A percentile compares a stretch with the other conserved stretches of the same genome.
phyloP scores from a whole-genome alignment of 1,140 invertebrate genomes.

The Drosophila insularis region DNA sequence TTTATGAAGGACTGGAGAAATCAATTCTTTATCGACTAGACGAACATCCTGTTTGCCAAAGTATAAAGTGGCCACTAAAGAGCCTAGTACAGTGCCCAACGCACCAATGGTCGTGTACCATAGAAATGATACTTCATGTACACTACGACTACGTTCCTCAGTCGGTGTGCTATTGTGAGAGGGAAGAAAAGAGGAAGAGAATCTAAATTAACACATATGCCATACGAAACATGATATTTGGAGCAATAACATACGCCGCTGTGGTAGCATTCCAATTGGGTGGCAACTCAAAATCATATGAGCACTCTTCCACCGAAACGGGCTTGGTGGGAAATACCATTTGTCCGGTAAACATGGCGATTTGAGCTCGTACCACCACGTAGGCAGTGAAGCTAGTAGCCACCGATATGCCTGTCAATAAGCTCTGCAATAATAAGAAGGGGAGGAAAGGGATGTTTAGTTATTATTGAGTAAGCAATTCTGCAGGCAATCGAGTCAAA shows the following conservation, averaged over 20 bases:
- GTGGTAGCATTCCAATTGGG: slow-evolving; percentile 47
- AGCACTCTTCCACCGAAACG: slow-evolving; percentile 56
- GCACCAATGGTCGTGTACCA: slow-evolving; percentile 81
- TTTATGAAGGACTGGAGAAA: slow-evolving; percentile 46
- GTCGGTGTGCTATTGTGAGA: slow-evolving; percentile 8
- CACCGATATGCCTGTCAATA: slow-evolving; percentile 48
- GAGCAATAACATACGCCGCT: slow-evolving; percentile 50
- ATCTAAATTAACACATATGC: background rate
- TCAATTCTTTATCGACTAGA: slow-evolving; percentile 51
- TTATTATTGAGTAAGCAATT: background rate
- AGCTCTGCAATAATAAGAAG: slow-evolving; percentile 37
- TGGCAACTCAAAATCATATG: slow-evolving; percentile 49
- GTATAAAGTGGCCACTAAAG: slow-evolving; percentile 57
- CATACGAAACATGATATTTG: background rate
- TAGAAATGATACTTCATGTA: slow-evolving; percentile 83
- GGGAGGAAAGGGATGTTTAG: background rate
- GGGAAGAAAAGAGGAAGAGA: background rate
- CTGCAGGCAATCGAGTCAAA: slow-evolving; percentile 14
- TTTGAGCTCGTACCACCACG: slow-evolving; percentile 55
- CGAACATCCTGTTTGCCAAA: slow-evolving; percentile 62
- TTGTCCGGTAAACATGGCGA: slow-evolving; percentile 54
- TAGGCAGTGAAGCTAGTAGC: slow-evolving; percentile 47
- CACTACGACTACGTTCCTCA: slow-evolving; percentile 11
- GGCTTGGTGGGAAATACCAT: slow-evolving; percentile 56
- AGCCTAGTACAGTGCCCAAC: slow-evolving; percentile 44